Conservation (phyloP, 2,888 invertebrate genomes). For the Drosophila longiperda region DNA sequence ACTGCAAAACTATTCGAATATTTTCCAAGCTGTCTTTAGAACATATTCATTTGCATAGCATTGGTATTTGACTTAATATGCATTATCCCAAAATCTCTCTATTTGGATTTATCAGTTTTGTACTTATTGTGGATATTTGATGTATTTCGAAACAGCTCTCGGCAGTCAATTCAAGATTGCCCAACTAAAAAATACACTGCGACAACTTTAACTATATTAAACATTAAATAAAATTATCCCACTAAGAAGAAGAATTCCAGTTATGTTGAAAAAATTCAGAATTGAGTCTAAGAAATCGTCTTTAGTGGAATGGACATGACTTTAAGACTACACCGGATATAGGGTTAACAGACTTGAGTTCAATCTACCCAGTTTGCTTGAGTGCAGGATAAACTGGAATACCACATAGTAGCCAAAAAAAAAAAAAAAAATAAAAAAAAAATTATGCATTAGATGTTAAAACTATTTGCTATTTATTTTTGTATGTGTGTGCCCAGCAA, state of each 20-base stretch:
- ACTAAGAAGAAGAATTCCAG: neutral
- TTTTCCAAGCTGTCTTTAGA: neutral
- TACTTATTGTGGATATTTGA: neutral
- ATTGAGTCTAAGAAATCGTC: neutral
- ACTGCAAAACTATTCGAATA: neutral
- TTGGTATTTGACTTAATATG: neutral
- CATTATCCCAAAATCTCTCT: neutral
- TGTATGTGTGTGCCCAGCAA: slow-evolving; percentile 64
- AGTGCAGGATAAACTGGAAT: neutral
- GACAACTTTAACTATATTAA: neutral
- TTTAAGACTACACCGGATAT: neutral
- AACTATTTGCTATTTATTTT: slow-evolving; percentile 56
- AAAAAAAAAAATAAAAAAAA: neutral
- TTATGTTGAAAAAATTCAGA: neutral
- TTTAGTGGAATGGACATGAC: neutral
- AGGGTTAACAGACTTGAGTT: neutral
- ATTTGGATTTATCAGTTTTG: neutral
- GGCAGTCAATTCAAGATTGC: neutral
- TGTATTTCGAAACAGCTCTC: neutral
- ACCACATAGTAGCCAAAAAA: slow-evolving; percentile 6
- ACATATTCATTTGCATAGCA: neutral
- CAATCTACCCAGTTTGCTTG: neutral
- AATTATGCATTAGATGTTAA: slow-evolving; percentile 49
- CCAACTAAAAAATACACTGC: neutral
- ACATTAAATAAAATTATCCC: neutral